Base-by-base conservation (phyloP, 1,140 invertebrate species). In the Bombus balteatus region DNA sequence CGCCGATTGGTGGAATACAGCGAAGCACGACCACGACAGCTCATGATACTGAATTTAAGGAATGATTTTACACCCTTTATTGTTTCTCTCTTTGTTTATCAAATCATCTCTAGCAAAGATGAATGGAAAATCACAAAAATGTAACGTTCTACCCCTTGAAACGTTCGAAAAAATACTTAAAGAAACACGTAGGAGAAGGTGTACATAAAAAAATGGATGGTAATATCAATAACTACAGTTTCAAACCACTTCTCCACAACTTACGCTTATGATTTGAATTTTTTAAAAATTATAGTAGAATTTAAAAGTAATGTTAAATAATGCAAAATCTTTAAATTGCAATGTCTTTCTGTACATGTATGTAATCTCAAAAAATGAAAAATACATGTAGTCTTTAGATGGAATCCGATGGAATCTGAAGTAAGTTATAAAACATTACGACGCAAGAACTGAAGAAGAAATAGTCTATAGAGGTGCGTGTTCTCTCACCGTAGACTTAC, bases 1-100 rank as follows among this genome's bases (percentile, higher is more conserved):
- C 28, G 22, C 43, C 25, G 77, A 87, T 87, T 87, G 86, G 86
- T 80, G 15, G 72, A 70, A 53, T 13, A 62, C 22, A 66, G 47
- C 8, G 28, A 65, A 43, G 41, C 53, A 82, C 81, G 47, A 65
- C 81, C 53, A 82, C 66, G 62, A 72, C 66, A 83, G 12, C 73
- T 72, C 15, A 71, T 81, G 76, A 72, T 32, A 39, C 39, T 39
- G 83, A 72, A 85, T 85, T 80, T 80, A 72, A 80, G 66, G 37
- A 85, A 80, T 80, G 68, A 57, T 65, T 84, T 79, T 85, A 43
- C 15, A 57, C 53, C 32, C 39, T 12, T 79, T 71, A 57, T 32
- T 80, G 15, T 71, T 62, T 72, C 10, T 3, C 47, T 59, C 32
- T n/a, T 79, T 71, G 25, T 79, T 84, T 72, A 43, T 28, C 39